phyloP scores from a whole-genome alignment of 2,797 vertebrate species.

The Cryptoblepharus egeriae region DNA sequence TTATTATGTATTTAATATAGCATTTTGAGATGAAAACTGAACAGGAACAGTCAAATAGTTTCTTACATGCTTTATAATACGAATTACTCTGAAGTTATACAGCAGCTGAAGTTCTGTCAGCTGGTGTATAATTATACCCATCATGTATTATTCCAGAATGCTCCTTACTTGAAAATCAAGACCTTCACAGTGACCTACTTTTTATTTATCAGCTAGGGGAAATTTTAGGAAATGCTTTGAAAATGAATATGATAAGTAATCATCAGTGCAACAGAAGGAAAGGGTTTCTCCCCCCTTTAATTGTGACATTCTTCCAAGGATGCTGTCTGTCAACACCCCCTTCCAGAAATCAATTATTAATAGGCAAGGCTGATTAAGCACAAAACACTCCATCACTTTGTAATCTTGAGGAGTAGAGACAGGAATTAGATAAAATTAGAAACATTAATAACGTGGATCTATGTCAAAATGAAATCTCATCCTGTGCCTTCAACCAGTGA shows the following conservation, averaged over 20 bases:
- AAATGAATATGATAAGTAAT: constrained; percentile 39
- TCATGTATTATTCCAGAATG: constrained; percentile 28
- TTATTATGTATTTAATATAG: not conserved
- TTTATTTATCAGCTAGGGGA: not conserved
- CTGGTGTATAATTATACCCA: constrained; percentile 38
- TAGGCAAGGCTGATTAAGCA: constrained; percentile 28
- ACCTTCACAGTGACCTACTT: constrained; percentile 54
- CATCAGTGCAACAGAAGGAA: constrained; percentile 19
- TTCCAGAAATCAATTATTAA: constrained; percentile 51
- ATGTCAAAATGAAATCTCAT: constrained; percentile 21
- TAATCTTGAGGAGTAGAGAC: constrained; percentile 21
- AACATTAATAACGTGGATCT: constrained; percentile 37
- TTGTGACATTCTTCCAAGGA: constrained; percentile 26
- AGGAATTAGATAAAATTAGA: constrained; percentile 33
- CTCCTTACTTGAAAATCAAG: constrained; percentile 44
- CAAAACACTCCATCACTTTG: constrained; percentile 6
- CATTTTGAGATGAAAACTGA: not conserved
- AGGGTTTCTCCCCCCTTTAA: not conserved
- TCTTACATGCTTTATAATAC: not conserved
- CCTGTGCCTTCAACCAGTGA: not conserved
- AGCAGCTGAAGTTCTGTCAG: constrained; percentile 46
- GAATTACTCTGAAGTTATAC: constrained; percentile 22
- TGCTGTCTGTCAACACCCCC: constrained; percentile 14
- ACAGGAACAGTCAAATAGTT: not conserved
- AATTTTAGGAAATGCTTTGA: constrained; percentile 55